Base-by-base conservation (phyloP, 2,797 vertebrate genomes). In the Melanotaenia trifasciata region DNA sequence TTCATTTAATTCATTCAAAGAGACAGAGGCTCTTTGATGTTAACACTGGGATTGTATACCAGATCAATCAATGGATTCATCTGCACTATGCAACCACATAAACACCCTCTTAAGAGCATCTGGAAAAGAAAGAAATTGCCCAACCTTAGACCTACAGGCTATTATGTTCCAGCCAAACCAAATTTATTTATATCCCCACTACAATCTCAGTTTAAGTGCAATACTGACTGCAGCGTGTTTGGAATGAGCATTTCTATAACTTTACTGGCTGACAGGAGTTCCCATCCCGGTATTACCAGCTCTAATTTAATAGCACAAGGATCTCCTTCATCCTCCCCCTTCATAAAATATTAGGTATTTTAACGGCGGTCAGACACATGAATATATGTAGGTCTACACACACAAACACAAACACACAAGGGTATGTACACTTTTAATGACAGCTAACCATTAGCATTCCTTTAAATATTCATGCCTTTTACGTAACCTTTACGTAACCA, bases 391-490 rank as follows among this genome's bases (percentile, higher is more conserved):
- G n/a, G 2, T 35, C 26, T 43, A 30, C 63, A 66, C 79, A 72
- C 50, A 72, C 61, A 64, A 24, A 65, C 61, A 50, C 79, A 50
- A 43, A 36, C 60, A 54, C 58, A 69, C 51, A 62, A 56, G 61
- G 50, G 45, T 35, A 57, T 51, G 68, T 78, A 80, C 74, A 79
- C 74, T 84, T 87, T 87, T 88, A 91, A 89, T 88, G 85, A 84
- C 79, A 87, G 67, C 74, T 69, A 73, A 80, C 87, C 73, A 63
- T 85, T 50, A 75, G 81, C 80, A 87, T 83, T 87, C 73, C 51
- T 80, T 90, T 92, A 87, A 92, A 93, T 94, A 94, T 94, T 94
- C 92, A 94, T 92, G 87, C 43, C 72, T 90, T 92, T 94, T 94
- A 93, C 78, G 71, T 93, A 94, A 94, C 87, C 88, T 94, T 94